These are phyloP conservation scores for Actinopyga echinites DNA, from an alignment of 53 echinoderm and acorn worm species.

Conservation along the genomic window DNA sequence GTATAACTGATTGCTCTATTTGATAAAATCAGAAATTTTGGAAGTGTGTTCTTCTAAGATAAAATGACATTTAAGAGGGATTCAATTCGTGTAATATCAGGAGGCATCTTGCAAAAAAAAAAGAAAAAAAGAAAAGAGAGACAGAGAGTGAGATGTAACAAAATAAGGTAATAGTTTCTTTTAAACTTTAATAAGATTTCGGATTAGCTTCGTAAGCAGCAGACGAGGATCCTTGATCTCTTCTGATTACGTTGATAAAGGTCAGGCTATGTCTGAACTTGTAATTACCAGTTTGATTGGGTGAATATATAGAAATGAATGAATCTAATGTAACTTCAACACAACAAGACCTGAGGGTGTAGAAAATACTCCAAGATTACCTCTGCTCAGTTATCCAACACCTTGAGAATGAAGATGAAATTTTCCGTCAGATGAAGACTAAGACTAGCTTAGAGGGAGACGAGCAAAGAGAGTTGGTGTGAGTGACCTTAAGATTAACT, in stretches of 20 bases:
- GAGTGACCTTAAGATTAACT: constrained; percentile 17
- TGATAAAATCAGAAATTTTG: no score
- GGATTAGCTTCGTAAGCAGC: background rate
- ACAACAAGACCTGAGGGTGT: constrained; percentile 26
- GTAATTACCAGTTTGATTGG: constrained; percentile 33
- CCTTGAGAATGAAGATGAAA: constrained; percentile 13
- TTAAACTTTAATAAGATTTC: no score
- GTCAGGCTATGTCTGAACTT: constrained; percentile 29
- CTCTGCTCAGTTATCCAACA: constrained; percentile 38
- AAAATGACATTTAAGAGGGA: no score
- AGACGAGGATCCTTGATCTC: constrained; percentile 34
- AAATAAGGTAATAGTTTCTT: no score
- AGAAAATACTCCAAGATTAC: constrained; percentile 33
- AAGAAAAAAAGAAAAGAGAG: no score
- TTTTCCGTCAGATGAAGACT: background rate
- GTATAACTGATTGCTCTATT: no score
- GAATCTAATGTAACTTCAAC: constrained; percentile 3
- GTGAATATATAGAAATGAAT: constrained; percentile 11
- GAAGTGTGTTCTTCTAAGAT: no score
- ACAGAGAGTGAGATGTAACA: no score
- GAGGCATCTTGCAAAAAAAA: no score
- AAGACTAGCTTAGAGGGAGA: constrained; percentile 18
- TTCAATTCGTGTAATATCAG: no score
- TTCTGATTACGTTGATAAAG: background rate
- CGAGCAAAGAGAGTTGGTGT: constrained; percentile 1